Conservation (phyloP, 1,140 invertebrate species). For the Meteorus sp. region DNA sequence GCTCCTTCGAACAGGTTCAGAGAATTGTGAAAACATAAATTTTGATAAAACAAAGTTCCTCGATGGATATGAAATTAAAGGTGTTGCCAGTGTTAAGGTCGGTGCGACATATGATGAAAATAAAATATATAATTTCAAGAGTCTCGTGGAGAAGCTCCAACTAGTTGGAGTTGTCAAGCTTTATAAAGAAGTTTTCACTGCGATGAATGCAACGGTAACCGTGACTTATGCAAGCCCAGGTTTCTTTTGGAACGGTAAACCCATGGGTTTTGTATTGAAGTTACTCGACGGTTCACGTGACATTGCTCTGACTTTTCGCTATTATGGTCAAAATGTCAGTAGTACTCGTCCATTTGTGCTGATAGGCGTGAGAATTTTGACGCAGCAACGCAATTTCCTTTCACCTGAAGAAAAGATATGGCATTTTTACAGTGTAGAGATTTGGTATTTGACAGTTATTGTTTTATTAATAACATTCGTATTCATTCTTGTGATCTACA, state of each 20-base stretch:
- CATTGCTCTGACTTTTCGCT: not conserved
- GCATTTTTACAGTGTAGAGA: not conserved
- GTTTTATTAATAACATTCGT: not conserved
- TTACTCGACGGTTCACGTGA: not conserved
- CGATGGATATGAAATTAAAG: not conserved
- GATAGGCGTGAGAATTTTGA: not conserved
- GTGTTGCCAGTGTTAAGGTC: not conserved
- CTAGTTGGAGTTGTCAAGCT: too few species aligned
- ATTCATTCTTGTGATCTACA: not conserved
- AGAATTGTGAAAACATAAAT: not conserved
- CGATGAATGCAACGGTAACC: not conserved
- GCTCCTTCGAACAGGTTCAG: not conserved
- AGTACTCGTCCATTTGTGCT: not conserved
- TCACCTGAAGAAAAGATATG: not conserved
- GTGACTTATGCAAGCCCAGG: not conserved
- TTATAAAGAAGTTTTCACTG: not conserved
- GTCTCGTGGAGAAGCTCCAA: not conserved
- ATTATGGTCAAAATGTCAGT: not conserved
- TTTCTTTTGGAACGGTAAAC: not conserved
- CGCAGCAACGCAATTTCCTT: not conserved
- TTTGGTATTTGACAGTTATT: not conserved
- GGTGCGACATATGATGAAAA: not conserved
- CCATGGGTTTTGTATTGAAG: not conserved
- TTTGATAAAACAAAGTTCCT: not conserved
- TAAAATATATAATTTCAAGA: not conserved